Conservation (phyloP, 2,797 vertebrate genomes). For the Pseudochirops corinnae region DNA sequence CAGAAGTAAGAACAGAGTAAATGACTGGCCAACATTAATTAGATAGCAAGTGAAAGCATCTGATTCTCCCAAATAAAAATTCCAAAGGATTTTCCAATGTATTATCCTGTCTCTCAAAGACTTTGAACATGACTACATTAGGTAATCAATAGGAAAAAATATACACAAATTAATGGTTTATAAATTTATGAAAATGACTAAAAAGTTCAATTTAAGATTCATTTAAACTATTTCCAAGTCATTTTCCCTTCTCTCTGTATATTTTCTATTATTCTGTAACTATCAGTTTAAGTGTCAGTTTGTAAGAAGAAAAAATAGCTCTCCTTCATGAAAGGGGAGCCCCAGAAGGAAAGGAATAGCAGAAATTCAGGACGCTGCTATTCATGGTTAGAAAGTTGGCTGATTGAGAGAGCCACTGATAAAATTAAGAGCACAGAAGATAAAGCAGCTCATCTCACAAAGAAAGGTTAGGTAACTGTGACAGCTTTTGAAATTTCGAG, state of each 20-base stretch:
- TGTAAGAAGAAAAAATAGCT: not conserved
- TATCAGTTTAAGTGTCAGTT: not conserved
- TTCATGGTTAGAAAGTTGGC: not conserved
- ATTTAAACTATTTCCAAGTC: not conserved
- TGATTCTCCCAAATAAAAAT: not conserved
- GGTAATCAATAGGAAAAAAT: not conserved
- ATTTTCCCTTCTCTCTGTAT: not conserved
- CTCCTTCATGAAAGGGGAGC: not conserved
- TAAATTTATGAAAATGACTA: not conserved
- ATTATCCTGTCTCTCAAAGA: not conserved
- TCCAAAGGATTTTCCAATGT: not conserved
- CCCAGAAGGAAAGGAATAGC: not conserved
- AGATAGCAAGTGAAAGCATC: not conserved
- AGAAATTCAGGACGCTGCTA: rapidly evolving
- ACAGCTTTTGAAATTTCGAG: constrained; percentile 48
- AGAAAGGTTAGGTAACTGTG: constrained; percentile 44
- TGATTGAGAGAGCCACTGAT: not conserved
- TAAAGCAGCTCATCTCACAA: not conserved
- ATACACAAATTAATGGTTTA: not conserved
- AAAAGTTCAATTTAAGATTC: not conserved
- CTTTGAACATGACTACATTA: rapidly evolving
- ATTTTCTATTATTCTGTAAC: not conserved
- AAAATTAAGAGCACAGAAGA: not conserved
- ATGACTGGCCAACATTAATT: not conserved
- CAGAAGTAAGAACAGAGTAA: not conserved